Base-by-base conservation (phyloP, 2,113 vertebrate genomes). In the Apeltes quadracus region DNA sequence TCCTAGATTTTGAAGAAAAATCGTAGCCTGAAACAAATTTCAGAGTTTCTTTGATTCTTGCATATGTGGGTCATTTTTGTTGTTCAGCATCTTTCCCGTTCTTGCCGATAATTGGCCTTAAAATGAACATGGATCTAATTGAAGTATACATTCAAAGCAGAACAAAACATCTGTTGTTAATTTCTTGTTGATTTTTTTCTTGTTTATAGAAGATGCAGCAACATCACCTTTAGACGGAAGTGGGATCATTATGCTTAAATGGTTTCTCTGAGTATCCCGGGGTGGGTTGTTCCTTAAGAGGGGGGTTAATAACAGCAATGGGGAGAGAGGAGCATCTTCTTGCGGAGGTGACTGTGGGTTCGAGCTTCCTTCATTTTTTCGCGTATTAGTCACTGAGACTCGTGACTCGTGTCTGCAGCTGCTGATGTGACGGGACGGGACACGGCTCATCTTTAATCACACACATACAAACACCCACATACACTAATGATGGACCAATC, bases 361-460 rank as follows among this genome's bases (percentile, higher is more conserved):
- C 15, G 64, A 72, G 68, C 58, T 57, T 67, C 59, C 27, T 83
- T 50, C 44, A n/a, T n/a, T 58, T 61, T 58, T 70, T 75, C 13
- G 1, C 71, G 53, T 54, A 65, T 68, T 68, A 78, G 76, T 90
- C 81, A 75, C 69, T 46, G 72, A 67, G 69, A 51, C 51, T 41
- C 53, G 71, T 43, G 65, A 63, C 55, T 77, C 22, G 20, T 76
- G 82, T 75, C 87, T 90, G 74, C 75, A 86, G 79, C 79, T 53
- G 64, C 79, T 69, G 36, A 57, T 70, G 57, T 68, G 70, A 85
- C 61, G 61, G 71, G 34, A 86, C 51, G 46, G 81, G 55, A 64
- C 66, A 75, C 51, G 71, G 29, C 84, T 82, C 34, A 0, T 72
- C 38, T 69, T 32, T 43, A 46, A 71, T 18, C 27, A 0, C 48